Conservation (phyloP, 1,140 invertebrate genomes). For the Drosophila triauraria region DNA sequence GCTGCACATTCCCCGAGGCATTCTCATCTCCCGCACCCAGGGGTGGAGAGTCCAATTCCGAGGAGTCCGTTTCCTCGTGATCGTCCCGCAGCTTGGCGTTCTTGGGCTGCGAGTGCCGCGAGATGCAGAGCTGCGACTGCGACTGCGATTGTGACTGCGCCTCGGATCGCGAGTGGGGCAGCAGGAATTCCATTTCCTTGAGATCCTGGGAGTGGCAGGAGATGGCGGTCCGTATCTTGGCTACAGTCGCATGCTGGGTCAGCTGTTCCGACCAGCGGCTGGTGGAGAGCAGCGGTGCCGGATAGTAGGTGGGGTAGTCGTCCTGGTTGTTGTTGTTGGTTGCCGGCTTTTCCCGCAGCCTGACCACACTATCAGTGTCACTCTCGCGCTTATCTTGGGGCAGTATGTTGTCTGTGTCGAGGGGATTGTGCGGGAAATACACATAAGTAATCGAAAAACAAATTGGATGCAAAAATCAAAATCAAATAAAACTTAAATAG, state of each 20-base stretch:
- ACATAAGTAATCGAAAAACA: conserved; percentile 47
- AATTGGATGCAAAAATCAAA: conserved; percentile 54
- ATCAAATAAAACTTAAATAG: conserved; percentile 53
- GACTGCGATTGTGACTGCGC: conserved; percentile 37
- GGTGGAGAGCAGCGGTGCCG: conserved; percentile 49
- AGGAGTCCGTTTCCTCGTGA: conserved; percentile 34
- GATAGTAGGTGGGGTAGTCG: conserved; percentile 59
- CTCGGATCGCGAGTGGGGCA: conserved; percentile 61
- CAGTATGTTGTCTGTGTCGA: conserved; percentile 62
- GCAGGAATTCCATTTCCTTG: conserved; percentile 85
- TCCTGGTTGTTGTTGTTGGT: conserved; percentile 52
- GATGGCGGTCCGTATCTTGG: conserved; percentile 77
- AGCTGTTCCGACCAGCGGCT: conserved; percentile 79
- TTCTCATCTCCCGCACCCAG: conserved; percentile 55
- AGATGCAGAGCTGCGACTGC: conserved; percentile 62
- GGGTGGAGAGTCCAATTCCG: conserved; percentile 23
- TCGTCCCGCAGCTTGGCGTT: conserved; percentile 67
- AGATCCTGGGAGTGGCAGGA: conserved; percentile 70
- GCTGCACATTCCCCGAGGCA: conserved; percentile 44
- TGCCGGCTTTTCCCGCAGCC: conserved; percentile 53
- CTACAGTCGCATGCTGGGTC: conserved; percentile 72
- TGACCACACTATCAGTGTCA: conserved; percentile 49
- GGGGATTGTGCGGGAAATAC: conserved; percentile 20
- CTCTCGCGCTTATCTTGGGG: conserved; percentile 37
- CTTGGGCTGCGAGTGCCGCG: conserved; percentile 71